phyloP scores from a whole-genome alignment of 2,113 vertebrate genomes.

The Brienomyrus brachyistius region DNA sequence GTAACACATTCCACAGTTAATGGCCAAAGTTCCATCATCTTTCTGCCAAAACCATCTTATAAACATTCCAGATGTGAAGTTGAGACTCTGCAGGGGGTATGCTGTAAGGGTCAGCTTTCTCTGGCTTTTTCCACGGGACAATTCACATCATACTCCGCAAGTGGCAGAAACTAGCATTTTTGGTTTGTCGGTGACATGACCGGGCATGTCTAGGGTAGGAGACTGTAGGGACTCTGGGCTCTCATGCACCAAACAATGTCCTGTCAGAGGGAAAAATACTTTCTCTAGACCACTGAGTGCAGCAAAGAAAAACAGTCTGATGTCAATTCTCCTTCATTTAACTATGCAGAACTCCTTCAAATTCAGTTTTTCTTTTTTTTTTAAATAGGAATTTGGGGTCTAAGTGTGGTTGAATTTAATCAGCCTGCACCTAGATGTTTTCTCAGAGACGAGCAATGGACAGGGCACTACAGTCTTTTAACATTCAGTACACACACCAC shows the following conservation, averaged over 20 bases:
- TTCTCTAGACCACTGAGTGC: background rate
- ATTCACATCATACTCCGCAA: conserved; percentile 21
- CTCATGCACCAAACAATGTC: conserved; percentile 1
- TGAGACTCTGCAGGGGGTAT: conserved; percentile 54
- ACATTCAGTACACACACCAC: background rate
- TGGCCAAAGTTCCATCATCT: conserved; percentile 45
- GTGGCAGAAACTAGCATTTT: background rate
- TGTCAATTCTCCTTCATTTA: background rate
- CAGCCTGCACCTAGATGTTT: background rate
- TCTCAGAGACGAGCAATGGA: background rate
- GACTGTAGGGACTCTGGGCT: background rate
- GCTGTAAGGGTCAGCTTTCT: conserved; percentile 34
- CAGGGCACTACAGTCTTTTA: background rate
- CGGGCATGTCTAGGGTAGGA: background rate
- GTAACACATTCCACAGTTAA: conserved; percentile 54
- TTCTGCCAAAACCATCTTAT: conserved; percentile 56
- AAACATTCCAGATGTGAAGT: conserved; percentile 55
- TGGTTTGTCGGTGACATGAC: background rate
- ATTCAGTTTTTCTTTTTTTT: background rate
- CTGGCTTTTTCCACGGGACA: conserved; percentile 37
- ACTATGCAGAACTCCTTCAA: background rate
- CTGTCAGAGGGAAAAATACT: background rate
- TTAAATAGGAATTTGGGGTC: background rate
- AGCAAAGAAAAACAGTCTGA: background rate
- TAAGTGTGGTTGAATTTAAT: background rate